Evolutionary conservation across 2,888 invertebrate genomes (phyloP).

Genomic region (Caenorhabditis becei): DNA sequence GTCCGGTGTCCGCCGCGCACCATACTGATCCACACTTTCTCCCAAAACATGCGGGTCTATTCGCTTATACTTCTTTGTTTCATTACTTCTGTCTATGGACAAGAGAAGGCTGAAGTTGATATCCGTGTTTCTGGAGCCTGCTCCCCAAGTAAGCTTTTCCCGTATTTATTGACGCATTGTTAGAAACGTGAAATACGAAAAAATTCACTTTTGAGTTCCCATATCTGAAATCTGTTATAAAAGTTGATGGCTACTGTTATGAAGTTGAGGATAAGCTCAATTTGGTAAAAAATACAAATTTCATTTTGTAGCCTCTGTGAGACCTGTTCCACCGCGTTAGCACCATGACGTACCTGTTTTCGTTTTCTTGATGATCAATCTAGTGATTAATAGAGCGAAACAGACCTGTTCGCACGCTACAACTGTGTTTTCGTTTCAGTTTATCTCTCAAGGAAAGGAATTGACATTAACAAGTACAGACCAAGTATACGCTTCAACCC

Average conservation of each 20-base stretch:
- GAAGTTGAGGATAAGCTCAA: background rate
- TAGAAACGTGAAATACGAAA: no score
- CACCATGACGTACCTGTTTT: slow-evolving; percentile 13
- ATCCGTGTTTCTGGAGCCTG: slow-evolving; percentile 81
- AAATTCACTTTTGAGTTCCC: slow-evolving; percentile 1
- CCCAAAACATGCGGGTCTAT: slow-evolving; percentile 65
- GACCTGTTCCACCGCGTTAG: background rate
- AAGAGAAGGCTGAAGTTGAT: slow-evolving; percentile 81
- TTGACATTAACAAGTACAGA: slow-evolving; percentile 79
- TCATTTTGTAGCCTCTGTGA: background rate
- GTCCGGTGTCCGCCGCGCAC: slow-evolving; percentile 60
- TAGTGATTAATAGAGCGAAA: slow-evolving; percentile 6
- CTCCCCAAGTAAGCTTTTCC: slow-evolving; percentile 76
- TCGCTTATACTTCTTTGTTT: slow-evolving; percentile 59
- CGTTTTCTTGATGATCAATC: slow-evolving; percentile 10
- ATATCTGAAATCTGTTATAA: background rate
- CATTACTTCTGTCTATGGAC: slow-evolving; percentile 60
- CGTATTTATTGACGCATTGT: background rate
- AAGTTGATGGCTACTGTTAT: no score
- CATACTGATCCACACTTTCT: slow-evolving; percentile 61
- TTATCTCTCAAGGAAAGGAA: slow-evolving; percentile 79
- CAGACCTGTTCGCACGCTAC: background rate
- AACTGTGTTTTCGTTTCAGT: slow-evolving; percentile 70
- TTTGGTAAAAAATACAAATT: background rate
- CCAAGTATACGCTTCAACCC: slow-evolving; percentile 81